phyloP scores from a whole-genome alignment of 1,140 invertebrate species.

The Melipona quadrifasciata region DNA sequence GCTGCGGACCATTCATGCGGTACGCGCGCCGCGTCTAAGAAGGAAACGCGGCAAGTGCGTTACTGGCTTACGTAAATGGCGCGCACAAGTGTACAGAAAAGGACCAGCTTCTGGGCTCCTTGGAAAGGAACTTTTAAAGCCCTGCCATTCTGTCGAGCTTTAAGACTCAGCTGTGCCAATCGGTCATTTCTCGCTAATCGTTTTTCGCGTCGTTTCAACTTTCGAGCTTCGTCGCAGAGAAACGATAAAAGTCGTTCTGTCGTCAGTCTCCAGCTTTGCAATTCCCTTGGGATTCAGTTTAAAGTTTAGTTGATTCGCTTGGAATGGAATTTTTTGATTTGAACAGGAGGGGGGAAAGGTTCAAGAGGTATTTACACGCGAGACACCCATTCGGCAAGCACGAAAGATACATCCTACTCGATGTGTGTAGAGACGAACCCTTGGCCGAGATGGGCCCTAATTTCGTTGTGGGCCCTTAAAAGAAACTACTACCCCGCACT shows the following conservation, averaged over 20 bases:
- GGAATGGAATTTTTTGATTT: too few species aligned
- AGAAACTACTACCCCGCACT: slow-evolving; percentile 55
- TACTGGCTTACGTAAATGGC: slow-evolving; percentile 78
- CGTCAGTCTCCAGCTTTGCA: too few species aligned
- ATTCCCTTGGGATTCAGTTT: neutral
- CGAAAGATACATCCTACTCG: slow-evolving; percentile 56
- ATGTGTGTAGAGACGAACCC: slow-evolving; percentile 62
- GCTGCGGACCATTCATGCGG: slow-evolving; percentile 74
- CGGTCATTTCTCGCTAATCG: neutral
- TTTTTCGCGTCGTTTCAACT: neutral
- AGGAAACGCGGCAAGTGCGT: slow-evolving; percentile 77
- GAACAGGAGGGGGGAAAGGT: neutral
- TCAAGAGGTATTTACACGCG: slow-evolving; percentile 33
- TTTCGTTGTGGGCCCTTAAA: slow-evolving; percentile 55
- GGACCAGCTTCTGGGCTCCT: slow-evolving; percentile 9
- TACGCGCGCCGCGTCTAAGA: slow-evolving; percentile 55
- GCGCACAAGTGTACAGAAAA: slow-evolving; percentile 64
- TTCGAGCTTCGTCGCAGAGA: neutral
- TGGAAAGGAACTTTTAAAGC: slow-evolving; percentile 39
- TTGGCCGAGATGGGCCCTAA: slow-evolving; percentile 56
- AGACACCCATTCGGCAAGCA: slow-evolving; percentile 24
- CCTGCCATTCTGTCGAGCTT: slow-evolving; percentile 7
- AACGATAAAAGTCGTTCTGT: too few species aligned
- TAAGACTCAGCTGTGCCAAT: slow-evolving; percentile 26
- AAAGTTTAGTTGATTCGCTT: neutral